Percentiles rank a stretch among this genome's conserved stretches.
phyloP scores from a whole-genome alignment of 2,797 vertebrate genomes.

The Atherinosoma microstoma region DNA sequence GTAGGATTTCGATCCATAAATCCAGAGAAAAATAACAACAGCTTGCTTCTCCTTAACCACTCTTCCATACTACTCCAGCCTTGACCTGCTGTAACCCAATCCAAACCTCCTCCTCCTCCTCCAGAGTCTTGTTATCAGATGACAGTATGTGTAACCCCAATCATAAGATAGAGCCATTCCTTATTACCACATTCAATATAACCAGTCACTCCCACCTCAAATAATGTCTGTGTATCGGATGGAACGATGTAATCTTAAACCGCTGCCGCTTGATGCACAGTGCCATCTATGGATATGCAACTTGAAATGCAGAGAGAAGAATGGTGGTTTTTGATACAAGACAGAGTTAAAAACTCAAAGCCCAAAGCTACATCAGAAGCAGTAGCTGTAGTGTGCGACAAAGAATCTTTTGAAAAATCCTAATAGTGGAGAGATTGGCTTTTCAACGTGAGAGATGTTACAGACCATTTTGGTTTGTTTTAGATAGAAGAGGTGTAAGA shows the following conservation, averaged over 20 bases:
- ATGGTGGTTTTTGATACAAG: background rate
- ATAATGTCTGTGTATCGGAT: slow-evolving; percentile 33
- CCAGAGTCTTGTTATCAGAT: slow-evolving; percentile 67
- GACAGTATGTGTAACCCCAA: slow-evolving; percentile 62
- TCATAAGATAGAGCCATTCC: slow-evolving; percentile 64
- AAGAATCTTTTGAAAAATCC: slow-evolving; percentile 6
- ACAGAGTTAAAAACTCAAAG: background rate
- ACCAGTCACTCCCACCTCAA: slow-evolving; percentile 42
- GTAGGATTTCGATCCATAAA: slow-evolving; percentile 44
- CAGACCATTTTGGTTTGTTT: slow-evolving; percentile 17
- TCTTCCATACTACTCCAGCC: slow-evolving; percentile 41
- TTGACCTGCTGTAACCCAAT: slow-evolving; percentile 68
- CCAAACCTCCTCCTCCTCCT: slow-evolving; percentile 36
- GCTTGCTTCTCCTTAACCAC: background rate
- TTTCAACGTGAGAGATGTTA: slow-evolving; percentile 16
- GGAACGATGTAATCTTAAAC: slow-evolving; percentile 40
- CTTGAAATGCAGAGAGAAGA: slow-evolving; percentile 74
- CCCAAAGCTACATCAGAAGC: slow-evolving; percentile 9
- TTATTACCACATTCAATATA: slow-evolving; percentile 55
- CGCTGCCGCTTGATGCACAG: slow-evolving; percentile 77
- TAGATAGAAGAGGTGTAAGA: slow-evolving; percentile 12
- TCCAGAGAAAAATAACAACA: slow-evolving; percentile 27
- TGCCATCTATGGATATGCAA: slow-evolving; percentile 83
- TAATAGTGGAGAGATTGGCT: slow-evolving; percentile 18
- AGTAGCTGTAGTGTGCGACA: background rate